These are phyloP conservation scores for Synanthedon formicaeformis DNA, from an alignment of 2,888 invertebrate species.

Conservation along the genomic window DNA sequence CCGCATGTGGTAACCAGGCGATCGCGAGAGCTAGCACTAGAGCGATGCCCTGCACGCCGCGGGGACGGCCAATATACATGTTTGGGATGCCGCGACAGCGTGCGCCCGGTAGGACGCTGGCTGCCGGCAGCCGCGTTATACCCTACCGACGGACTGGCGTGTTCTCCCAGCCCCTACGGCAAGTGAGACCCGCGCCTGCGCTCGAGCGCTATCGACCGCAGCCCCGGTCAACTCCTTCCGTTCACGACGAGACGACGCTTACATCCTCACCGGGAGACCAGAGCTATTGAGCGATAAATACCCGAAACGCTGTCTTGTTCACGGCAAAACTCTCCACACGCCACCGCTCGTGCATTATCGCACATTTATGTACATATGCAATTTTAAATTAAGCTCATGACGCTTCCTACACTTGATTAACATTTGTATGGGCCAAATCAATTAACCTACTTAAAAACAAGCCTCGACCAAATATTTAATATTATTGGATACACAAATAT, in stretches of 20 bases:
- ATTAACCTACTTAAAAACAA: too few species aligned
- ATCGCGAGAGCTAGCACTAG: slow-evolving; percentile 48
- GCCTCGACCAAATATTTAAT: too few species aligned
- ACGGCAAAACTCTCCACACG: slow-evolving; percentile 21
- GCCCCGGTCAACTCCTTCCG: slow-evolving; percentile 30
- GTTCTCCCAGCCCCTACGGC: slow-evolving; percentile 22
- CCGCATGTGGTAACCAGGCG: slow-evolving; percentile 44
- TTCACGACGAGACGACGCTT: slow-evolving; percentile 27
- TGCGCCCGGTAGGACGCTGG: slow-evolving; percentile 34
- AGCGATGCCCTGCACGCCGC: slow-evolving; percentile 51
- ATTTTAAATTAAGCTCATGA: neutral
- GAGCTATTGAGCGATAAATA: slow-evolving; percentile 9
- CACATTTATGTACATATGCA: slow-evolving; percentile 5
- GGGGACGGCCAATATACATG: slow-evolving; percentile 43
- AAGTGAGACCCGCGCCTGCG: slow-evolving; percentile 40
- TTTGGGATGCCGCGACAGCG: slow-evolving; percentile 31
- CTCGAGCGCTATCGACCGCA: slow-evolving; percentile 6
- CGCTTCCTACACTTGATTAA: too few species aligned
- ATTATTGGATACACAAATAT: too few species aligned
- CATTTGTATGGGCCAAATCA: too few species aligned
- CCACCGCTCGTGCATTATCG: slow-evolving; percentile 29
- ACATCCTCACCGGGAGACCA: slow-evolving; percentile 35
- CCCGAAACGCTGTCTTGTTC: slow-evolving; percentile 29
- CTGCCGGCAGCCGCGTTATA: slow-evolving; percentile 53
- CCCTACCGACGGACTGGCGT: slow-evolving; percentile 52